Evolutionary conservation across 1,140 invertebrate genomes (phyloP), one percentile per base, ranked within the genome.

Genomic region (Meloidogyne exigua): DNA sequence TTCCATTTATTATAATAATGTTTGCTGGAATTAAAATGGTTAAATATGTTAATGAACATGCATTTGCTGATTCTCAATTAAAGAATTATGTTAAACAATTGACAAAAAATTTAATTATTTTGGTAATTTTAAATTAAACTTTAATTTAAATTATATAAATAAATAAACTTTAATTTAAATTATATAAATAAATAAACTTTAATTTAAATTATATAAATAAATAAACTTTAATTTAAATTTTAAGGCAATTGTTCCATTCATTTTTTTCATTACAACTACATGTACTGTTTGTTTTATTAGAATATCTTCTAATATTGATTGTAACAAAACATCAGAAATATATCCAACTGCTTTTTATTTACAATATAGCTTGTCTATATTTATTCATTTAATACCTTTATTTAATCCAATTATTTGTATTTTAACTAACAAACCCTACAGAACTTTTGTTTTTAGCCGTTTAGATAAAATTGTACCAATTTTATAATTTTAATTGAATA

Each of bases 341-440:
- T 10, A 4, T 39, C 0, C 36, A 39, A 39, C 0, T 39, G 9
- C 4, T 9, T 39, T 57, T 57, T 15, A 57, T 57, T 49, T 18
- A 18, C 1, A 18, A n/a, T 57, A 5, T 57, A n/a, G n/a, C 7
- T n/a, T n/a, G 4, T 7, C 1, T 57, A 9, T 57, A n/a, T 57
- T 57, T 9, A 7, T 57, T n/a, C 49, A 57, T 57, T n/a, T n/a
- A 57, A n/a, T 57, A 9, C 18, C 49, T 57, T 5, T 57, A n/a
- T 9, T 57, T 57, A 57, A 57, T 57, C 49, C 49, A 57, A 57
- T 57, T 57, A n/a, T 57, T 57, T 57, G 49, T 57, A 57, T 57
- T 57, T 57, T 57, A n/a, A 57, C 49, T 15, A 57, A 57, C 21
- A 57, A 57, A n/a, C 49, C 49, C 5, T 57, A 57, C 21, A 57